phyloP scores from a whole-genome alignment of 1,140 invertebrate species.

The Patella vulgata region DNA sequence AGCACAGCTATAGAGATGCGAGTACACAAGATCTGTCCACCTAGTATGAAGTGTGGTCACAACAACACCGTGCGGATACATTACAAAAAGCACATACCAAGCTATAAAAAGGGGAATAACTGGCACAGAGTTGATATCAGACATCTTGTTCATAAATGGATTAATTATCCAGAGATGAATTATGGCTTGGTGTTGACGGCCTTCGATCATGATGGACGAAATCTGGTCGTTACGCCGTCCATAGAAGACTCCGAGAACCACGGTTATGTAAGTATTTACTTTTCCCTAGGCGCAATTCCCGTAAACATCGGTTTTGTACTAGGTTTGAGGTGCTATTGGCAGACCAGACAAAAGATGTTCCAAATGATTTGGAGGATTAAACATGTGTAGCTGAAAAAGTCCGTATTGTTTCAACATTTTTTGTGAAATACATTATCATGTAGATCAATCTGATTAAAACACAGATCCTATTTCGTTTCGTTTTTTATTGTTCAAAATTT shows the following conservation, averaged over 20 bases:
- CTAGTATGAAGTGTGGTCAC: constrained; percentile 12
- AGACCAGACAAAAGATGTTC: no score
- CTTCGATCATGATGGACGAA: constrained; percentile 84
- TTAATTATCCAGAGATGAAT: constrained; percentile 49
- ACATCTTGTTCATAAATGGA: constrained; percentile 72
- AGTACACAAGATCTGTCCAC: neutral
- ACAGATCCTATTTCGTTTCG: no score
- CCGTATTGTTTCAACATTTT: no score
- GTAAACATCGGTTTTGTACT: no score
- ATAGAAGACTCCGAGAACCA: constrained; percentile 13
- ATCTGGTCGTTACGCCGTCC: constrained; percentile 70
- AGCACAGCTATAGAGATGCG: neutral
- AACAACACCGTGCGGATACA: neutral
- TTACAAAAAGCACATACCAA: constrained; percentile 9
- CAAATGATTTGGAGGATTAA: no score
- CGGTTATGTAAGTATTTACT: constrained; percentile 70
- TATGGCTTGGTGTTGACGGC: constrained; percentile 72
- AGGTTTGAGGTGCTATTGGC: no score
- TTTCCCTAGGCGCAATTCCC: neutral
- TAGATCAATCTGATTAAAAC: no score
- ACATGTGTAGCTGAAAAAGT: no score
- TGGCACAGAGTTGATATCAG: constrained; percentile 91
- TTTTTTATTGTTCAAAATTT: no score
- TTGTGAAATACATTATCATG: no score
- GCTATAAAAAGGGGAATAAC: constrained; percentile 15